These are phyloP conservation scores for Tridacna crocea DNA, from an alignment of 2,888 invertebrate species.

Conservation along the genomic window DNA sequence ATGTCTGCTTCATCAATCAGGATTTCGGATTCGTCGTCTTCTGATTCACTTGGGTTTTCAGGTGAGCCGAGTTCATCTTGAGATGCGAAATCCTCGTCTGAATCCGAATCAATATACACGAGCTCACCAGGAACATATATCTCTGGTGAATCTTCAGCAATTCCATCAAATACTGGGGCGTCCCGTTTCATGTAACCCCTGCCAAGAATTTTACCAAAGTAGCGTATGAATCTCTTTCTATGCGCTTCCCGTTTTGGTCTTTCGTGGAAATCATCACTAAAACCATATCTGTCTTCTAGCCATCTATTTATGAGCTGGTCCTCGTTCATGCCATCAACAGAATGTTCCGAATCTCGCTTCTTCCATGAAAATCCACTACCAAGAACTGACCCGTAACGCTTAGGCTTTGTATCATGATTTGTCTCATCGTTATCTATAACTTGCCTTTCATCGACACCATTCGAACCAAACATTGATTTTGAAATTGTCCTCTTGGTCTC, in stretches of 20 bases:
- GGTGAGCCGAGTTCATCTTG: background rate
- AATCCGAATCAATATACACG: background rate
- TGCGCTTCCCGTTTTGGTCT: constrained; percentile 32
- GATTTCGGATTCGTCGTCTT: background rate
- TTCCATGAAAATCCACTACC: constrained; percentile 38
- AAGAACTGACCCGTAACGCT: constrained; percentile 33
- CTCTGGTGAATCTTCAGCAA: no score
- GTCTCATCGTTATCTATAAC: no score
- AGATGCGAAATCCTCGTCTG: background rate
- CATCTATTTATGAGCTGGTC: constrained; percentile 37
- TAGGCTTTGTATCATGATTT: background rate
- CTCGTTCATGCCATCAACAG: background rate
- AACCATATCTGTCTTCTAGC: constrained; percentile 30
- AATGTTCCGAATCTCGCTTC: constrained; percentile 16
- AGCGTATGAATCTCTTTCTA: constrained; percentile 24
- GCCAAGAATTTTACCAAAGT: constrained; percentile 40
- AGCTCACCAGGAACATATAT: no score
- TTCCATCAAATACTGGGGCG: background rate
- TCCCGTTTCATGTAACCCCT: constrained; percentile 29
- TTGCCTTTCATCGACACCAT: no score
- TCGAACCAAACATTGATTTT: no score
- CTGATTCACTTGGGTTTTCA: background rate
- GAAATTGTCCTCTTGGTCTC: no score
- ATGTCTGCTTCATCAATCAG: constrained; percentile 1
- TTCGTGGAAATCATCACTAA: constrained; percentile 22